A percentile compares a stretch with the other conserved stretches of the same genome.
Conservation (phyloP, 2,888 invertebrate genomes). For the Drosophila glabriapex region DNA sequence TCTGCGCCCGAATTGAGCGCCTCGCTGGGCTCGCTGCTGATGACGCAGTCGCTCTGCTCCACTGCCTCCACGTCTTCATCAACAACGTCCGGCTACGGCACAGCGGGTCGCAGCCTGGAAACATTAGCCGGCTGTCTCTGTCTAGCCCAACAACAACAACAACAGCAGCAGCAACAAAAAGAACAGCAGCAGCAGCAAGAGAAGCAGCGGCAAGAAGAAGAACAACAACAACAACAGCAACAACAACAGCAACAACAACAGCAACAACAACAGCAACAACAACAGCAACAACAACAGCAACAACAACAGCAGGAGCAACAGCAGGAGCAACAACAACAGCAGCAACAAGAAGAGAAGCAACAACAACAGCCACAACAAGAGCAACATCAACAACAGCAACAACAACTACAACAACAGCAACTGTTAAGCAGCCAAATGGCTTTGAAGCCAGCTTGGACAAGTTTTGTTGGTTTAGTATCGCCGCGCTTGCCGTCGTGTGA, state of each 20-base stretch:
- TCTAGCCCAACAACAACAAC: conserved; percentile 55
- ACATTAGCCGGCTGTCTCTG: conserved; percentile 74
- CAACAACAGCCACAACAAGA: conserved; percentile 51
- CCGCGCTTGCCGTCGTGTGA: conserved; percentile 81
- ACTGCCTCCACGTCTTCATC: conserved; percentile 71
- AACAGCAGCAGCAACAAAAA: conserved; percentile 21
- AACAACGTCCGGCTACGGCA: conserved; percentile 80
- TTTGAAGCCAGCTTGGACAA: conserved; percentile 72
- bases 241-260: conserved; percentile 26
- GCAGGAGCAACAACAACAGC: conserved; percentile 47
- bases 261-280: conserved; percentile 47
- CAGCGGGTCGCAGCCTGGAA: conserved; percentile 79
- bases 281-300: conserved; percentile 45
- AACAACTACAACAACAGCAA: conserved; percentile 42
- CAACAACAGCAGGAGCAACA: conserved; percentile 40
- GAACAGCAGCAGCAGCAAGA: conserved; percentile 27
- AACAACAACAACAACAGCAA: conserved; percentile 42
- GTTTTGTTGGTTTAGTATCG: conserved; percentile 82
- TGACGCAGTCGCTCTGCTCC: conserved; percentile 82
- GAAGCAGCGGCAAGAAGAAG: conserved; percentile 1
- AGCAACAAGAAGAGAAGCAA: conserved; percentile 48
- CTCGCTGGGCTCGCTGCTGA: conserved; percentile 77
- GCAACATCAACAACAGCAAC: conserved; percentile 48
- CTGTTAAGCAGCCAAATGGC: conserved; percentile 64
- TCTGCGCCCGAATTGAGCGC: conserved; percentile 81